These are phyloP conservation scores for Anomalospiza imberbis DNA, from an alignment of 2,797 vertebrate species.

Conservation along the genomic window DNA sequence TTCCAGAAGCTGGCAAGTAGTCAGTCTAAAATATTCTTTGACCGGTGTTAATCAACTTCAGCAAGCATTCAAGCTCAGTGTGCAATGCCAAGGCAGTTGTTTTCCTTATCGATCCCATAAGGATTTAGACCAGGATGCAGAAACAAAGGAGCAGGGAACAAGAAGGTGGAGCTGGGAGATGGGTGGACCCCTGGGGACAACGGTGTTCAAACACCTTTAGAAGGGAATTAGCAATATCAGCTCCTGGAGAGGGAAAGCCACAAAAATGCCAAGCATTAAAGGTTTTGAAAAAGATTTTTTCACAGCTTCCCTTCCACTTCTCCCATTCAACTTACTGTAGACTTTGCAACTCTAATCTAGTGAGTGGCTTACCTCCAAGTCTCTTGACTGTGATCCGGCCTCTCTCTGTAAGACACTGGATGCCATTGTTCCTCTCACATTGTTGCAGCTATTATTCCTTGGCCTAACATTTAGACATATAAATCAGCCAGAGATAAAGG, in stretches of 20 bases:
- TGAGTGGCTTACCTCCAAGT: conserved; percentile 54
- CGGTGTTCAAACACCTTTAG: conserved; percentile 33
- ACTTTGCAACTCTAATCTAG: conserved; percentile 15
- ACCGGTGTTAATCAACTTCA: neutral
- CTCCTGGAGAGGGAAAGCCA: conserved; percentile 3
- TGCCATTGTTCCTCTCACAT: conserved; percentile 15
- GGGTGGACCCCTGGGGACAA: conserved; percentile 24
- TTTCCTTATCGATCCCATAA: conserved; percentile 19
- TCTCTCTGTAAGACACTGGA: conserved; percentile 25
- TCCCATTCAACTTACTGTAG: neutral
- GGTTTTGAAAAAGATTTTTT: conserved; percentile 18
- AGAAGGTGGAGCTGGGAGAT: conserved; percentile 21
- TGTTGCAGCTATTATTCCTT: neutral
- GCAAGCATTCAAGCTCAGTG: neutral
- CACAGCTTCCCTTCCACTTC: neutral
- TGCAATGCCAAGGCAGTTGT: neutral
- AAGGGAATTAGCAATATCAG: conserved; percentile 41
- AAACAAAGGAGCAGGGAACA: conserved; percentile 34
- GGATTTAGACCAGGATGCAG: conserved; percentile 42
- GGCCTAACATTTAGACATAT: neutral
- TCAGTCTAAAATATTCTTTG: neutral
- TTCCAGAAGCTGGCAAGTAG: neutral
- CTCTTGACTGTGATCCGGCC: neutral
- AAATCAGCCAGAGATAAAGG: neutral
- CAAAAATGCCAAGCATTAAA: conserved; percentile 22